Evolutionary conservation across 2,888 invertebrate genomes (phyloP), one percentile per base, ranked within the genome.

Genomic region (Noctua janthe): DNA sequence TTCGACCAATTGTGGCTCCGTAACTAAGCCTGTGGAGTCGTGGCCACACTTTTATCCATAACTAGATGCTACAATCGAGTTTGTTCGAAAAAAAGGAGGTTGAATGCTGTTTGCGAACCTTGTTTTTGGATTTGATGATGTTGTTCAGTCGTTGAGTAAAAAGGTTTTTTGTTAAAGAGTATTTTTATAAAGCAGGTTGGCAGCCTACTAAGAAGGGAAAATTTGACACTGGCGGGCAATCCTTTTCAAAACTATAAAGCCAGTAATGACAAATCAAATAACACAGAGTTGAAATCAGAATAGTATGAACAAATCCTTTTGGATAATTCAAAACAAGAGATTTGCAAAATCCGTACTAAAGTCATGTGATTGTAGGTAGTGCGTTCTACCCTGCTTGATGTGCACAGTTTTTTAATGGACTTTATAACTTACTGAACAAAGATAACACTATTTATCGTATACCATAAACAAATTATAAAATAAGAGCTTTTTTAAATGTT

Each of bases 1-100:
- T 93, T 94, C 93, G 59, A 84, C 51, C 77, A 76, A 75, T 75
- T 78, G 84, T 80, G 72, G 70, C 74, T 76, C 51, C 39, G 62
- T 70, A 77, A 72, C 77, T 87, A 75, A 80, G 81, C 80, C 80
- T 74, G 82, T 77, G n/a, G 43, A 67, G n/a, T 1, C 47, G 23
- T 47, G 69, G 76, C 76, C 80, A 87, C 71, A 69, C 74, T 78
- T 79, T 82, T 87, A 87, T 85, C 76, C 76, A 80, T 78, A 74
- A 74, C 59, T 75, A 76, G 69, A 72, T 72, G 69, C 10, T 70
- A 72, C 47, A 67, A 74, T 66, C 64, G 39, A 10, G 51, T 71
- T 82, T 74, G 23, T 74, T 17, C 4, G 29, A 7, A 62, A 77
- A 77, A 81, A 78, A 39, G 5, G n/a, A 85, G 17, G 74, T 49